phyloP scores from a whole-genome alignment of 1,140 invertebrate species.

The Drosophila insularis region DNA sequence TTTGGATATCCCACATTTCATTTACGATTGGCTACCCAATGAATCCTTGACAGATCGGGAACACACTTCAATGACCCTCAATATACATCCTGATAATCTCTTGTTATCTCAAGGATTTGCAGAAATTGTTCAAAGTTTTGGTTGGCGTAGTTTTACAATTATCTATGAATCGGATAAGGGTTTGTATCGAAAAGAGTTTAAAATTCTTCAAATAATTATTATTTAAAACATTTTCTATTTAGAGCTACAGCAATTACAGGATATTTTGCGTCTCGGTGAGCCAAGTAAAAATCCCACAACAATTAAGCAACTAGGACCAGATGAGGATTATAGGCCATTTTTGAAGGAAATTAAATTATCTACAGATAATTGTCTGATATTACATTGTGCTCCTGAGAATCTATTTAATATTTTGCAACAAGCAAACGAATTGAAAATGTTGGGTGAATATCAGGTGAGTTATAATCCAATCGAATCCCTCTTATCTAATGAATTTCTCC shows the following conservation, averaged over 20 bases:
- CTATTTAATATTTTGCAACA: constrained; percentile 88
- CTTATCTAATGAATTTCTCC: neutral
- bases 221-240: neutral
- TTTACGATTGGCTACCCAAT: constrained; percentile 87
- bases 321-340: constrained; percentile 87
- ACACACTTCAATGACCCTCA: constrained; percentile 85
- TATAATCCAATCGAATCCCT: neutral
- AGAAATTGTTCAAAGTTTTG: constrained; percentile 88
- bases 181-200: constrained; percentile 41
- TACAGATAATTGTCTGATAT: constrained; percentile 88
- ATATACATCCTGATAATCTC: constrained; percentile 89
- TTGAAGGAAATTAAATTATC: constrained; percentile 90
- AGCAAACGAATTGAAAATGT: constrained; percentile 91
- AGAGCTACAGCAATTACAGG: constrained; percentile 92
- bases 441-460: constrained; percentile 88
- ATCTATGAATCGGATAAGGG: constrained; percentile 91
- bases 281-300: constrained; percentile 84
- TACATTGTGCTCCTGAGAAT: constrained; percentile 89
- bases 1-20: constrained; percentile 89
- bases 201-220: neutral
- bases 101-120: constrained; percentile 88
- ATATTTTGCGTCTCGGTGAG: constrained; percentile 88
- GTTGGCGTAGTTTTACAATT: constrained; percentile 91
- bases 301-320: constrained; percentile 84
- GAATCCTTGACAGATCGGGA: constrained; percentile 83